Percentiles rank a stretch among this genome's conserved stretches.
These are phyloP conservation scores for Gulo gulo DNA, from an alignment of 2,113 vertebrate genomes.

Conservation along the genomic window DNA sequence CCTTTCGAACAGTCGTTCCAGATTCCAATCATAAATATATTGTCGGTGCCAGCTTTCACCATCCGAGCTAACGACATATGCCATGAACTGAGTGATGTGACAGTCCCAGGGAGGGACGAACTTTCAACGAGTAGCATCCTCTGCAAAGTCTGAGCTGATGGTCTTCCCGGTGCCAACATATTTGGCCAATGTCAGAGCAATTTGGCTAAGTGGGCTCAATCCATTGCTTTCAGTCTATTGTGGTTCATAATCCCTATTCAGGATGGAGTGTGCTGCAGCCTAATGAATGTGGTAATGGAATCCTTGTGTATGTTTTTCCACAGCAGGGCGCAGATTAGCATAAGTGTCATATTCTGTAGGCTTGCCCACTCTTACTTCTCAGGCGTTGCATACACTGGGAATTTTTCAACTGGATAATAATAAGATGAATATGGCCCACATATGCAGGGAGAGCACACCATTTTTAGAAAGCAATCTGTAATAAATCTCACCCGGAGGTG, in stretches of 20 bases:
- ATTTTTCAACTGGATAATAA: conserved; percentile 83
- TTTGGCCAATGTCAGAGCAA: conserved; percentile 82
- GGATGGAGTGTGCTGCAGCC: conserved; percentile 86
- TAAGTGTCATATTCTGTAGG: conserved; percentile 92
- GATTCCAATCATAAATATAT: background rate
- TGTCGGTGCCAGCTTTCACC: background rate
- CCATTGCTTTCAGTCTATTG: conserved; percentile 85
- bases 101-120: background rate
- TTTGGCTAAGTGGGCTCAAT: conserved; percentile 85
- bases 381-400: conserved; percentile 79
- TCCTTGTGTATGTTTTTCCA: conserved; percentile 91
- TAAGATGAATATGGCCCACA: conserved; percentile 79
- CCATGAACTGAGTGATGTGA: rapidly evolving
- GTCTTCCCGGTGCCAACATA: conserved; percentile 63
- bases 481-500: conserved; percentile 83
- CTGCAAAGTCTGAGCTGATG: conserved; percentile 45
- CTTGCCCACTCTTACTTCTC: conserved; percentile 86
- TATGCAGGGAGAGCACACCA: conserved; percentile 65
- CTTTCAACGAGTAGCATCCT: background rate
- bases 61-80: background rate
- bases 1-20: conserved; percentile 4
- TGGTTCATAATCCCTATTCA: conserved; percentile 88
- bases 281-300: conserved; percentile 94
- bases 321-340: conserved; percentile 92
- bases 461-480: conserved; percentile 79